Evolutionary conservation across 2,888 invertebrate genomes (phyloP).

Genomic region (Polymixis flavicincta): DNA sequence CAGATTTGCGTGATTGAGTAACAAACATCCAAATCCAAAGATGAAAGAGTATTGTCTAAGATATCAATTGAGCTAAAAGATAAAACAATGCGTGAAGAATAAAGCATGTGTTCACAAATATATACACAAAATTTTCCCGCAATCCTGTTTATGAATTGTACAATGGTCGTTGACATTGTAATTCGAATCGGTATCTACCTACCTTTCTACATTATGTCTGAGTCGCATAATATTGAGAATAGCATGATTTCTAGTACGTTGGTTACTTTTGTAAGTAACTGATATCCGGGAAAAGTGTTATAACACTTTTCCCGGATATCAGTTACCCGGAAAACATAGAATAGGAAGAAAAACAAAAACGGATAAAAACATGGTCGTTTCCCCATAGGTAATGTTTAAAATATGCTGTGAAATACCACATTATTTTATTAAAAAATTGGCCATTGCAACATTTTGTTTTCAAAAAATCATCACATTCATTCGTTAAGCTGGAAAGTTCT

Average conservation of each 20-base stretch:
- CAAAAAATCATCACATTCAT: conserved; percentile 37
- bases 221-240: too few relatives aligned
- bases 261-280: background rate
- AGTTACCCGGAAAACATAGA: background rate
- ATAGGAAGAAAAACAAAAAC: conserved; percentile 29
- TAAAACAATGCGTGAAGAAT: background rate
- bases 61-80: background rate
- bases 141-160: background rate
- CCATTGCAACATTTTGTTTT: conserved; percentile 12
- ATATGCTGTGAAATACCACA: conserved; percentile 11
- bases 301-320: too few relatives aligned
- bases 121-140: background rate
- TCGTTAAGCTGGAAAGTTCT: conserved; percentile 21
- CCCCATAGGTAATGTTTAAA: background rate
- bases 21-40: too few relatives aligned
- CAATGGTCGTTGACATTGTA: too few relatives aligned
- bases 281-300: background rate
- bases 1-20: too few relatives aligned
- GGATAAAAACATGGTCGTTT: conserved; percentile 6
- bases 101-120: background rate
- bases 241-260: too few relatives aligned
- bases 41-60: background rate
- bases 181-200: too few relatives aligned
- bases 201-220: too few relatives aligned
- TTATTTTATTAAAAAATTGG: conserved; percentile 10